phyloP scores from a whole-genome alignment of 2,113 vertebrate genomes.

The Percina caprodes region DNA sequence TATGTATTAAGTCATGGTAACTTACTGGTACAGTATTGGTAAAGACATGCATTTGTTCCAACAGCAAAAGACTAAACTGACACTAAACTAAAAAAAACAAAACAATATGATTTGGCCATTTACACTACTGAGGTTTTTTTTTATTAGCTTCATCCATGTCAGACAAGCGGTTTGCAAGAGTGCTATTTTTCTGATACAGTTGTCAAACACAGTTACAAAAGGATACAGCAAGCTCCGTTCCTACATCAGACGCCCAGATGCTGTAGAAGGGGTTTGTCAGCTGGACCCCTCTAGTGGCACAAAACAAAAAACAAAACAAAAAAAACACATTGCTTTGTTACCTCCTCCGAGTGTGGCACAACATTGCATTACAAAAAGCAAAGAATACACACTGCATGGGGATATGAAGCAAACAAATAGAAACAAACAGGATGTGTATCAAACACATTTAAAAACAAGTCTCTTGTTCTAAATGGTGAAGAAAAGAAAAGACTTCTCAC shows the following conservation, averaged over 20 bases:
- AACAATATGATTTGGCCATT: not conserved
- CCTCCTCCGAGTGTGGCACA: not conserved
- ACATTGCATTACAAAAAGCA: not conserved
- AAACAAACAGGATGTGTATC: not conserved
- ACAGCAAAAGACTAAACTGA: constrained; percentile 3
- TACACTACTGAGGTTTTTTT: not conserved
- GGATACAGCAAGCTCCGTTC: constrained; percentile 98
- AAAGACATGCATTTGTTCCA: not conserved
- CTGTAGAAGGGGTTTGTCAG: constrained; percentile 99
- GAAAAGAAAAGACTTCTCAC: constrained; percentile 82
- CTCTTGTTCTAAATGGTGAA: not conserved
- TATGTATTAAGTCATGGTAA: not conserved
- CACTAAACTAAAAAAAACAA: constrained; percentile 5
- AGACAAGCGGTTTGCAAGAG: not conserved
- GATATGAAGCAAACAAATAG: not conserved
- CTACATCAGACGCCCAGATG: constrained; percentile 95
- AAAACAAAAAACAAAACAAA: not conserved
- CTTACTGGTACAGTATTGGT: not conserved
- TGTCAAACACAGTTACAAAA: constrained; percentile 47
- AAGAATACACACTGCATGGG: not conserved
- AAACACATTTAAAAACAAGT: not conserved
- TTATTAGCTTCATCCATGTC: not conserved
- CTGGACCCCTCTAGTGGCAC: constrained; percentile 92
- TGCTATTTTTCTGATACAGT: not conserved
- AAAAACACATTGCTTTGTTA: not conserved